A percentile compares a stretch with the other conserved stretches of the same genome.
Evolutionary conservation across 2,113 vertebrate species (phyloP).

Genomic region (Abramis brama): DNA sequence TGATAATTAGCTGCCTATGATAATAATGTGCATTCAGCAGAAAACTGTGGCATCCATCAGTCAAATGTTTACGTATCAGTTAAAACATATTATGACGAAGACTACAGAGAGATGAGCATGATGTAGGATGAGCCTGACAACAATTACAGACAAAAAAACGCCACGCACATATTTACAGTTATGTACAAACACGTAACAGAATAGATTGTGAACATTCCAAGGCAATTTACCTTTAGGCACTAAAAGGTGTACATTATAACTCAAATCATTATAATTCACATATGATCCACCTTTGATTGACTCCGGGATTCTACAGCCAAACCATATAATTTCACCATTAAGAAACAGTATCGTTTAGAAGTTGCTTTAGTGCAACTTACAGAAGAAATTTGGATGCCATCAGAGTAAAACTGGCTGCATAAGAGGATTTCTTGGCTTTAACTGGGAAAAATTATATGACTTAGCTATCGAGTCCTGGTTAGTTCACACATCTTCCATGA

Average conservation of each 20-base stretch:
- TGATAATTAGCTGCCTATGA: constrained; percentile 31
- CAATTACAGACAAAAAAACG: constrained; percentile 55
- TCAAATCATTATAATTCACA: constrained; percentile 62
- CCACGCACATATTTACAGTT: constrained; percentile 69
- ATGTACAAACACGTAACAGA: constrained; percentile 68
- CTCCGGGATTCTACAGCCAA: constrained; percentile 54
- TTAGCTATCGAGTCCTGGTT: background rate
- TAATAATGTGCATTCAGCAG: constrained; percentile 24
- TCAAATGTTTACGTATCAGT: constrained; percentile 26
- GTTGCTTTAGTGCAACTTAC: background rate
- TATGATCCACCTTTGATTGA: constrained; percentile 64
- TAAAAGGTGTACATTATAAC: constrained; percentile 76
- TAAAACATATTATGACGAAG: constrained; percentile 32
- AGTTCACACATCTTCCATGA: constrained; percentile 37
- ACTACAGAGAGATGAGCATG: constrained; percentile 29
- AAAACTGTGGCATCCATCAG: background rate
- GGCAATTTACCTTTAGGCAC: constrained; percentile 76
- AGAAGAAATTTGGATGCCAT: constrained; percentile 21
- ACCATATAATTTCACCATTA: constrained; percentile 40
- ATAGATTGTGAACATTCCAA: constrained; percentile 73
- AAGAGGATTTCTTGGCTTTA: constrained; percentile 54
- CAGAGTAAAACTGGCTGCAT: constrained; percentile 44
- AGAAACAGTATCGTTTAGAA: constrained; percentile 25
- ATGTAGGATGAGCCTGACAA: constrained; percentile 39
- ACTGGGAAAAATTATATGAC: constrained; percentile 33